Evolutionary conservation across 1,140 invertebrate genomes (phyloP).

Genomic region (Tetragnatha versicolor): DNA sequence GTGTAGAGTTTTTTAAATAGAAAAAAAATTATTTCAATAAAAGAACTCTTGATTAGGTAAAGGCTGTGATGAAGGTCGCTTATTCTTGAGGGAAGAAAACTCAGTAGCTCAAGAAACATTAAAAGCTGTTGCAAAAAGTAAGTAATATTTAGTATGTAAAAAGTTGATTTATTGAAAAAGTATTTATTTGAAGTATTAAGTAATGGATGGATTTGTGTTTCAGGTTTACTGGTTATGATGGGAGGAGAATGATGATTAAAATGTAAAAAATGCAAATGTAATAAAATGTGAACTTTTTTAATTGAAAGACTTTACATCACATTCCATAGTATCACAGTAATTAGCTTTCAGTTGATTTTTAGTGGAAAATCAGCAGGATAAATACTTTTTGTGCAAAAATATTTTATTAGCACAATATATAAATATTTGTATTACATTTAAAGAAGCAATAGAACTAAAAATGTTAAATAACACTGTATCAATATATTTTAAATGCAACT

Average conservation of each 20-base stretch:
- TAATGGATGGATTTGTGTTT: not conserved
- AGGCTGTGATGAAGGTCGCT: constrained; percentile 77
- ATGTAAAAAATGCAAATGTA: too few relatives aligned
- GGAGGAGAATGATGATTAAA: too few relatives aligned
- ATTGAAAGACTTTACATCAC: not conserved
- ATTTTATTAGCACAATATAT: too few relatives aligned
- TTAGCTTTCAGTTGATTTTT: not conserved
- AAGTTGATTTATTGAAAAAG: not conserved
- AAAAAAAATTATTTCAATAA: too few relatives aligned
- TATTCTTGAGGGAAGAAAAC: constrained; percentile 73
- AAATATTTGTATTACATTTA: too few relatives aligned
- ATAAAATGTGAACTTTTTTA: not conserved
- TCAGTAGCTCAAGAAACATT: constrained; percentile 71
- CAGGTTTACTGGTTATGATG: not conserved
- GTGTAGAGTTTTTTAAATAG: too few relatives aligned
- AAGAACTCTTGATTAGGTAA: too few relatives aligned
- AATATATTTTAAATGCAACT: too few relatives aligned
- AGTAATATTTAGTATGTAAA: not conserved
- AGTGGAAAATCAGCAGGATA: too few relatives aligned
- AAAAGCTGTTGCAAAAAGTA: constrained; percentile 58
- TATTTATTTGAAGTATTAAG: not conserved
- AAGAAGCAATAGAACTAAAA: too few relatives aligned
- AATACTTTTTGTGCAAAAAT: too few relatives aligned
- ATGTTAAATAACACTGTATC: too few relatives aligned
- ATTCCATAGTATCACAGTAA: not conserved